Base-by-base conservation (phyloP, 2,888 invertebrate genomes). In the Cecidostiba fungosa region DNA sequence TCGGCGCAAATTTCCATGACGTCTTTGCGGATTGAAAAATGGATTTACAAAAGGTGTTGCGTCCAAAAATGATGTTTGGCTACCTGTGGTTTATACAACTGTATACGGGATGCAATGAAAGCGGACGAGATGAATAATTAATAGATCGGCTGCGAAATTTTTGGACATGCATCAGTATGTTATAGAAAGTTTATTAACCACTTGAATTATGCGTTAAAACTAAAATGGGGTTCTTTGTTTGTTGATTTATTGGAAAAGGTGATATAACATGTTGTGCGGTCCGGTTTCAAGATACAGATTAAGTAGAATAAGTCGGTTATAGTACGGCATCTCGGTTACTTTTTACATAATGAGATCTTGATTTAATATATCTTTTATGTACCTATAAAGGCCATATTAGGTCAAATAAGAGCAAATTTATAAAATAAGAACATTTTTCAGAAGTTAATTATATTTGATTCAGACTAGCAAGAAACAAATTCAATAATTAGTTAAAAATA, bases 1-100 rank as follows among this genome's bases (percentile, higher is more conserved):
- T 70, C 70, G 32, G 19, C 66, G 66, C 32, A 50, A 43, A 8
- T 69, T 82, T 76, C 77, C 73, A 47, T 79, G 78, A 84, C 84
- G 66, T 74, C 62, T 62, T 39, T 19, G 1, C 26, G 54, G 1
- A 16, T 12, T 36, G 50, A 77, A 39, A 83, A 43, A 47, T 72
- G 50, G n/a, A 59, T 83, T 77, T 77, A 23, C 26, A 3, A 39
- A 76, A 69, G 54, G 54, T 77, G 32, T 82, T 54, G 50, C 36
- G 66, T 69, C 66, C 76, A 59, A 82, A 77, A 82, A 39, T 70
- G n/a, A 77, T 80, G 32, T 50, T 26, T 1, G 5, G 16, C 8
- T 14, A 16, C 29, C 39, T 8, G 32, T 26, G 23, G 12, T 59
- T 54, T 59, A 2, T 16, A n/a, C 6, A 43, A 43, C 12, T 43